Evolutionary conservation across 2,888 invertebrate species (phyloP).

Genomic region (Megastigmus dorsalis): DNA sequence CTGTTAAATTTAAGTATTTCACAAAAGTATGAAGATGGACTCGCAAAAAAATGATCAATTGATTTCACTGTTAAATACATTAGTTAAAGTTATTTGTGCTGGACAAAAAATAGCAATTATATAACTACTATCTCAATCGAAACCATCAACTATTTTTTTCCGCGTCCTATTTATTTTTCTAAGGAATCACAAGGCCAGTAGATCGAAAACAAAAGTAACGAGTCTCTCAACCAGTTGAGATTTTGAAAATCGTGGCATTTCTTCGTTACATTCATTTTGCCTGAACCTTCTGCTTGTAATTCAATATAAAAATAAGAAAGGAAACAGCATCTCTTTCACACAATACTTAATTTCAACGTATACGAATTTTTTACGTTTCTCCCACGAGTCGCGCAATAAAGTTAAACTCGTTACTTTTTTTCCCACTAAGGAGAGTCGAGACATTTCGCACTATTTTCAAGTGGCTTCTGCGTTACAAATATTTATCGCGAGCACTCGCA

Average conservation of each 20-base stretch:
- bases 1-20: slow-evolving; percentile 4
- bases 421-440: slow-evolving; percentile 33
- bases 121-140: background rate
- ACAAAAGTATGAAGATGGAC: background rate
- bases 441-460: slow-evolving; percentile 1
- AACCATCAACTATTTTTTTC: background rate
- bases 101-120: background rate
- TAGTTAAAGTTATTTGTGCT: slow-evolving; percentile 1
- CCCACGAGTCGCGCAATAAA: background rate
- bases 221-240: no score
- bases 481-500: background rate
- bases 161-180: no score
- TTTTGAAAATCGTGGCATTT: background rate
- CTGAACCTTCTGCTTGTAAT: background rate
- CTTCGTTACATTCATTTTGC: slow-evolving; percentile 12
- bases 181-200: no score
- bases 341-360: slow-evolving; percentile 7
- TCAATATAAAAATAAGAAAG: background rate
- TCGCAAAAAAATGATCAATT: background rate
- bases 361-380: background rate
- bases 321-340: background rate
- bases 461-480: slow-evolving; percentile 19
- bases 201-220: no score
- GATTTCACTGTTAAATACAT: background rate
- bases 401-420: background rate